A percentile compares a stretch with the other conserved stretches of the same genome.
phyloP scores from a whole-genome alignment of 2,888 invertebrate genomes.

The Cerceris rybyensis region DNA sequence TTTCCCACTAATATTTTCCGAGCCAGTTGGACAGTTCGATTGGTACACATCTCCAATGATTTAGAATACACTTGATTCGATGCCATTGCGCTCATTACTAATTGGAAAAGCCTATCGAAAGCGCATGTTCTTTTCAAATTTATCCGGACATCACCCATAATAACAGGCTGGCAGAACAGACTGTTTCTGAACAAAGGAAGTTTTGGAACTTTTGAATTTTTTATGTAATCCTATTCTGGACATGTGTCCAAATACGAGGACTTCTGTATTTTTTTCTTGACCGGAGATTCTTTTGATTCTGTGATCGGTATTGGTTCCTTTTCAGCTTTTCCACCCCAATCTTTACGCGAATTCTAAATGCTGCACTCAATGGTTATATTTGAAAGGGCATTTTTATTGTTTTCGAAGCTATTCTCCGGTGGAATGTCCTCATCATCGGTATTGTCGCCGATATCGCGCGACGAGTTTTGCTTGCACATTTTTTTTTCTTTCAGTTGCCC shows the following conservation, averaged over 20 bases:
- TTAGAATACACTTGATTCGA: slow-evolving; percentile 20
- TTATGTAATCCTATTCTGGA: slow-evolving; percentile 45
- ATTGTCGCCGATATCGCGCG: not conserved
- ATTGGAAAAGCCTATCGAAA: slow-evolving; percentile 43
- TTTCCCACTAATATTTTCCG: slow-evolving; percentile 19
- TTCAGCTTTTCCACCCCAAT: slow-evolving; percentile 35
- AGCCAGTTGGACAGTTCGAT: slow-evolving; percentile 32
- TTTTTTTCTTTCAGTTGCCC: not conserved
- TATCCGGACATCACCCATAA: slow-evolving; percentile 10
- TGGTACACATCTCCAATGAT: slow-evolving; percentile 1
- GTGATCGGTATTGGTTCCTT: slow-evolving; percentile 5
- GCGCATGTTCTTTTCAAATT: slow-evolving; percentile 43
- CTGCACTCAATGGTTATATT: slow-evolving; percentile 13
- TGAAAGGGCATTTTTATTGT: too few species aligned
- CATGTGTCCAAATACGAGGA: slow-evolving; percentile 42
- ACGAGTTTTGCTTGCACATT: not conserved
- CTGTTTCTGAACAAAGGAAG: slow-evolving; percentile 43
- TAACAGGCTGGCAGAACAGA: slow-evolving; percentile 24
- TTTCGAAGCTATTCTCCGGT: not conserved
- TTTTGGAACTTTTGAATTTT: slow-evolving; percentile 27
- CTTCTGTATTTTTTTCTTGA: slow-evolving; percentile 17
- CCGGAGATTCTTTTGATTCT: slow-evolving; percentile 16
- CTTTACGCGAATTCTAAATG: slow-evolving; percentile 34
- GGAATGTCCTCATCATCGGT: slow-evolving; percentile 10
- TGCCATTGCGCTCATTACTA: slow-evolving; percentile 37